Conservation (phyloP, 37 sponge, comb jelly and placozoan genomes). For the Ianthella basta region DNA sequence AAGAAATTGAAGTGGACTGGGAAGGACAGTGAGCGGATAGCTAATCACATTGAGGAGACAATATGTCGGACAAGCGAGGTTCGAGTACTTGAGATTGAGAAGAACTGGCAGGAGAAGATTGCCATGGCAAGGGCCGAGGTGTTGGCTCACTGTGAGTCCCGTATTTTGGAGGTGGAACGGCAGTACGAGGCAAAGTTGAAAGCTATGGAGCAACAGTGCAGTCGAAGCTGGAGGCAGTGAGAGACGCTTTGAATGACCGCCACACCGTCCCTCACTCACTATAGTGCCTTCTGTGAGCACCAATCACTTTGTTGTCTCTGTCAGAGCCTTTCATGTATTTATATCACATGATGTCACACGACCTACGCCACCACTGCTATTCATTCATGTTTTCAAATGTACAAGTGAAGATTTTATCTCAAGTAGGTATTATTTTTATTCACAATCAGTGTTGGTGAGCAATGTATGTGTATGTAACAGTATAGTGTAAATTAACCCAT, state of each 20-base stretch:
- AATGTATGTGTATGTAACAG: too few species aligned
- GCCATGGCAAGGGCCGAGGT: conserved; percentile 57
- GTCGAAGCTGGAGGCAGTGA: conserved; percentile 27
- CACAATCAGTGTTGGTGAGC: too few species aligned
- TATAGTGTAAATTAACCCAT: too few species aligned
- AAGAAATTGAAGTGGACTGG: conserved; percentile 37
- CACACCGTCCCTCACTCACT: too few species aligned
- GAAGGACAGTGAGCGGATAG: conserved; percentile 46
- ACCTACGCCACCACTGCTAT: too few species aligned
- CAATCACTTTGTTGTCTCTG: too few species aligned
- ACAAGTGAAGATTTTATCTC: too few species aligned
- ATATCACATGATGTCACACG: too few species aligned
- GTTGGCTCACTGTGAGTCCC: conserved; percentile 53
- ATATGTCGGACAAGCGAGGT: conserved; percentile 50
- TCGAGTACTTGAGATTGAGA: conserved; percentile 36
- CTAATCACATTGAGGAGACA: conserved; percentile 54
- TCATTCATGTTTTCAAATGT: too few species aligned
- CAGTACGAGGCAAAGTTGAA: conserved; percentile 44
- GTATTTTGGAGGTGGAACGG: conserved; percentile 56
- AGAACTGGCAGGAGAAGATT: conserved; percentile 59
- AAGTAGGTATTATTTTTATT: too few species aligned
- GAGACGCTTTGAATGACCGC: background rate
- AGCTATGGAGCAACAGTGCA: conserved; percentile 54
- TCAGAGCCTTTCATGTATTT: too few species aligned
- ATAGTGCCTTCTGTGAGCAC: too few species aligned